Evolutionary conservation across 1,140 invertebrate genomes (phyloP).

Genomic region (Hormaphis cornu): DNA sequence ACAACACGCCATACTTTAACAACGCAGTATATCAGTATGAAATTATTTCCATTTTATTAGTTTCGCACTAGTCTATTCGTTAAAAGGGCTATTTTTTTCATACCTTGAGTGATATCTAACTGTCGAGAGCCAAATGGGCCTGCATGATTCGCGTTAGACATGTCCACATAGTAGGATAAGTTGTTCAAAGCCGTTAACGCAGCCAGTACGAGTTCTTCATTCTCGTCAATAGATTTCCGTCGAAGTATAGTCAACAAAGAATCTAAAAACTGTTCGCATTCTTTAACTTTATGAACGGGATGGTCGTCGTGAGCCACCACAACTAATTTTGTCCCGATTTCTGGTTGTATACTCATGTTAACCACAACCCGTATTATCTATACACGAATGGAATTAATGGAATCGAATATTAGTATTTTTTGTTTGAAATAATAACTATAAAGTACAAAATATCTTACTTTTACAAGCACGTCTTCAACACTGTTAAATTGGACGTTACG

Average conservation of each 20-base stretch:
- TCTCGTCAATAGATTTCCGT: conserved; percentile 48
- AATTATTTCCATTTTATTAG: too few relatives aligned
- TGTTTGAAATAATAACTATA: background rate
- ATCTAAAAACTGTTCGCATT: conserved; percentile 41
- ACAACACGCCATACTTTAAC: too few relatives aligned
- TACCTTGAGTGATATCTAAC: conserved; percentile 42
- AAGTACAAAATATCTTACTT: conserved; percentile 43
- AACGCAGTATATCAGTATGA: too few relatives aligned
- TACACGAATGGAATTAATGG: conserved; percentile 21
- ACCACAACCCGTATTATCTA: conserved; percentile 59
- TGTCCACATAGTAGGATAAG: conserved; percentile 48
- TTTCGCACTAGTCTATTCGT: background rate
- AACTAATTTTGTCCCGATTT: conserved; percentile 53
- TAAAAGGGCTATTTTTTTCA: conserved; percentile 15
- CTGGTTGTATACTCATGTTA: conserved; percentile 61
- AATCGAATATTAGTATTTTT: conserved; percentile 8
- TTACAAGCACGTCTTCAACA: conserved; percentile 57
- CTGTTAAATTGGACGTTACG: conserved; percentile 42
- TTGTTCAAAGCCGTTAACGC: conserved; percentile 58
- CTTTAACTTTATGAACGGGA: conserved; percentile 26
- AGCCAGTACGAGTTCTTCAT: conserved; percentile 55
- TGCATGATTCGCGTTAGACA: background rate
- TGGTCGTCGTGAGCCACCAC: conserved; percentile 36
- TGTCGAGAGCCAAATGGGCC: conserved; percentile 38
- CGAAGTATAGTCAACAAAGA: conserved; percentile 46